These are phyloP conservation scores for Paratrypauchen microcephalus DNA, from an alignment of 2,797 vertebrate genomes.

Conservation along the genomic window DNA sequence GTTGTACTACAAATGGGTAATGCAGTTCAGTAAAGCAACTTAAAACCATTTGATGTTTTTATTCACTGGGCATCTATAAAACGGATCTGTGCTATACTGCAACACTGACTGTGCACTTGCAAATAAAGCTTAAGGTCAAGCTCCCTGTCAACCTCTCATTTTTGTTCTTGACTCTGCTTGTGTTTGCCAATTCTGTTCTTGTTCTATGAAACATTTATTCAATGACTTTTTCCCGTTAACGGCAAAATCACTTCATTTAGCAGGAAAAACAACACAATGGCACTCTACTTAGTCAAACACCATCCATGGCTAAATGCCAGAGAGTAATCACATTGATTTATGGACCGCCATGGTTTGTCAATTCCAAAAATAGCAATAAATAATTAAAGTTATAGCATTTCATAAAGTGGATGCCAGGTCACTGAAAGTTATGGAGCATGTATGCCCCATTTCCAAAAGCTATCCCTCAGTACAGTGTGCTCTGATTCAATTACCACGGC, in stretches of 20 bases:
- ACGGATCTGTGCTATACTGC: background rate
- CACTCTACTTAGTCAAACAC: conserved; percentile 1
- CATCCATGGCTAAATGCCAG: conserved; percentile 9
- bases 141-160: background rate
- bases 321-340: conserved; percentile 23
- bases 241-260: conserved; percentile 3
- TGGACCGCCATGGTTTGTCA: background rate
- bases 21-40: no score
- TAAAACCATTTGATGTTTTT: background rate
- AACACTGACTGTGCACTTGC: background rate
- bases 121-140: background rate
- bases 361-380: conserved; percentile 29
- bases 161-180: background rate
- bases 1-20: no score
- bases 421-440: conserved; percentile 17
- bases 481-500: conserved; percentile 29
- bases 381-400: conserved; percentile 36
- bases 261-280: conserved; percentile 1
- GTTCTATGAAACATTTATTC: conserved; percentile 1
- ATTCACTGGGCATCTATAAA: background rate
- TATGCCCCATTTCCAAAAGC: conserved; percentile 39
- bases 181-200: background rate
- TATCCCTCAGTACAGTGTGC: conserved; percentile 22
- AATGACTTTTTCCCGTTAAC: conserved; percentile 5
- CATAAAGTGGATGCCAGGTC: conserved; percentile 22